Evolutionary conservation across 2,797 vertebrate species (phyloP).

Genomic region (Salarias fasciatus): DNA sequence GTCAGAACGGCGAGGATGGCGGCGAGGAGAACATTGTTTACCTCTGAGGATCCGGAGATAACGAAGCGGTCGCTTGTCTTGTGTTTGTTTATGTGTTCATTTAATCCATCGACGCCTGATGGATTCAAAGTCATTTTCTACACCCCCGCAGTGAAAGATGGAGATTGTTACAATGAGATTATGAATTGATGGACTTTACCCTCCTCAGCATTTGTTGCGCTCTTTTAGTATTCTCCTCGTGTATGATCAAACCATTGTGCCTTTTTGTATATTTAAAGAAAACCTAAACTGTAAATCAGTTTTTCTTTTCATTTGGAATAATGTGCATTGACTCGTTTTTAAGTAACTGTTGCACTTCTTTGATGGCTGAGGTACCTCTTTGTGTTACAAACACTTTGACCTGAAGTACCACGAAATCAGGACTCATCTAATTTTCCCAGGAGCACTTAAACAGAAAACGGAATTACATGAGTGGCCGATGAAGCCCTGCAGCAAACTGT

Average conservation of each 20-base stretch:
- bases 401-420: conserved; percentile 19
- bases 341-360: conserved; percentile 48
- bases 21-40: conserved; percentile 83
- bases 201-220: conserved; percentile 28
- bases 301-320: conserved; percentile 37
- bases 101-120: conserved; percentile 18
- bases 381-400: conserved; percentile 27
- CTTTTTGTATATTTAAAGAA: conserved; percentile 57
- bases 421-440: conserved; percentile 5
- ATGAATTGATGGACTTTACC: conserved; percentile 45
- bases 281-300: conserved; percentile 27
- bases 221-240: conserved; percentile 39
- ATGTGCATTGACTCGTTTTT: conserved; percentile 4
- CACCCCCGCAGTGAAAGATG: conserved; percentile 24
- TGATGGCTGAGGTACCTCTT: conserved; percentile 34
- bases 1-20: conserved; percentile 74
- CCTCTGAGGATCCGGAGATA: conserved; percentile 62
- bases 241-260: conserved; percentile 58
- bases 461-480: conserved; percentile 21
- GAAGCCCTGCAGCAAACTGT: conserved; percentile 16
- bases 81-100: conserved; percentile 20
- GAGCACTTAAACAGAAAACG: conserved; percentile 66
- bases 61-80: conserved; percentile 27
- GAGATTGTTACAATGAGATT: conserved; percentile 12
- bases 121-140: conserved; percentile 11